Conservation (phyloP, 2,888 invertebrate genomes). For the Deilephila elpenor region DNA sequence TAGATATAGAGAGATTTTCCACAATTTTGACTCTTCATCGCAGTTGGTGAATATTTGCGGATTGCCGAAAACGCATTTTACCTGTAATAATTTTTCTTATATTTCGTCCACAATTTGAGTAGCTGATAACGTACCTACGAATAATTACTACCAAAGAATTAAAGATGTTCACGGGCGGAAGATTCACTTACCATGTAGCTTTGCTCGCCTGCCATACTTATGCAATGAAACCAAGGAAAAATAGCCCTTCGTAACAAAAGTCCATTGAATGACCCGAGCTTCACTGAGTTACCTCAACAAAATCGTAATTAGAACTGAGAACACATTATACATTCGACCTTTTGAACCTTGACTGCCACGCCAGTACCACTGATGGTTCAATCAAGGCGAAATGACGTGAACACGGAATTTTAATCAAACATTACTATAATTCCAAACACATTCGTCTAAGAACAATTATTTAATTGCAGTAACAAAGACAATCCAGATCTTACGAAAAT, state of each 20-base stretch:
- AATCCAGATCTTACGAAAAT: not conserved
- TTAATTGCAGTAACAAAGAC: not conserved
- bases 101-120: too few relatives aligned
- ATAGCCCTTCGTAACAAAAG: not conserved
- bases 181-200: too few relatives aligned
- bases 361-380: conserved; percentile 11
- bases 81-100: too few relatives aligned
- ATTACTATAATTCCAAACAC: not conserved
- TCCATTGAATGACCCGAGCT: not conserved
- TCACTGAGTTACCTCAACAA: not conserved
- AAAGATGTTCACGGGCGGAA: too few relatives aligned
- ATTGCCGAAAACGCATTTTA: too few relatives aligned
- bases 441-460: not conserved
- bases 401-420: conserved; percentile 29
- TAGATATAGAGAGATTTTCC: too few relatives aligned
- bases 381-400: conserved; percentile 25
- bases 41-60: too few relatives aligned
- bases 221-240: too few relatives aligned
- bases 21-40: too few relatives aligned
- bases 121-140: too few relatives aligned
- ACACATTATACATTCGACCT: conserved; percentile 23
- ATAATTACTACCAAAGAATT: too few relatives aligned
- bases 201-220: too few relatives aligned
- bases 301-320: conserved; percentile 18
- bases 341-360: conserved; percentile 30